Base-by-base conservation (phyloP, 2,888 invertebrate species). In the Rhagonycha lutea region DNA sequence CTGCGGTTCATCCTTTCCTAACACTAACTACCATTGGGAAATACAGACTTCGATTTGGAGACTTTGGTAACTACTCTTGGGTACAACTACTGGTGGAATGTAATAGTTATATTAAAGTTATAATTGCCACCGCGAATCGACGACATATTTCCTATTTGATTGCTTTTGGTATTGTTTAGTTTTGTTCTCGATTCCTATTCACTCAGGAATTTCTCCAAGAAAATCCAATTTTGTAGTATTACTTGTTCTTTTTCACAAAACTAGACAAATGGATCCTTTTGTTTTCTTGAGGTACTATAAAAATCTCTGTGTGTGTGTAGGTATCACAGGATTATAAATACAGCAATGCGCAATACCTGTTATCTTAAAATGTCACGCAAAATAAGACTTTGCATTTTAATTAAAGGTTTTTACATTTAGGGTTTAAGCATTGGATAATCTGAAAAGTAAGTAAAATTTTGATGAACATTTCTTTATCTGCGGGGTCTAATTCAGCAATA, bases 51-150 rank as follows among this genome's bases (percentile, higher is more conserved):
- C 74, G 74, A 76, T 76, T 73, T 75, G 74, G 70, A 70, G 74
- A 76, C 74, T 75, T 72, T 67, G 70, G 70, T 74, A 73, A 76
- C 76, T 73, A 71, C 73, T 74, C 70, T 72, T 71, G 73, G 73
- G 73, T 74, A 71, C 76, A 70, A 73, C 70, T 70, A 76, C 68
- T 67, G 70, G 61, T 70, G 73, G 73, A 76, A 72, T 73, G 76
- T 74, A 68, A 71, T 73, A 71, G 73, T 76, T 76, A 71, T 76
- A 76, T 76, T 76, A 76, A 76, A 76, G 73, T 76, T 76, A 76
- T 76, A 76, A 76, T 76, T 76, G 76, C 73, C 60, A 69, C 73
- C 63, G 73, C 71, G 73, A 76, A 76, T 76, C 32, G 73, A 71
- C 70, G 68, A 74, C 73, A 76, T 71, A 76, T 76, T 71, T 73